Percentiles rank a stretch among this genome's conserved stretches.
These are phyloP conservation scores for Glomeris maerens DNA, from an alignment of 1,140 invertebrate genomes.

Conservation along the genomic window DNA sequence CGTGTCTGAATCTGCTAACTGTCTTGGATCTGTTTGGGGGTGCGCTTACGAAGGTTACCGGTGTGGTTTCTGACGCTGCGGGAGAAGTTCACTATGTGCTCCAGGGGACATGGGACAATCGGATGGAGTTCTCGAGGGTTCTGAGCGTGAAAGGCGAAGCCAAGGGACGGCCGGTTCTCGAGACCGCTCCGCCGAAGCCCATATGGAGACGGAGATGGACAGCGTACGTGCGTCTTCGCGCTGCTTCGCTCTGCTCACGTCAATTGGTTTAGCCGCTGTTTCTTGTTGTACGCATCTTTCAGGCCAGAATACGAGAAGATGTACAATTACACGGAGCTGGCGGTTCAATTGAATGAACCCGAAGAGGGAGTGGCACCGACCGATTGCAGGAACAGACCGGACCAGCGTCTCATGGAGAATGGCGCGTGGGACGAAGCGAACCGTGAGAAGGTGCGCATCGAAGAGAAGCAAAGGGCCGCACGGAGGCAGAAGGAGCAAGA, in stretches of 20 bases:
- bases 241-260: slow-evolving; percentile 2
- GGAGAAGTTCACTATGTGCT: slow-evolving; percentile 58
- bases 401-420: slow-evolving; percentile 95
- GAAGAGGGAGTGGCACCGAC: slow-evolving; percentile 89
- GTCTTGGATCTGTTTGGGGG: too few species aligned
- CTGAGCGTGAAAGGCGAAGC: slow-evolving; percentile 49
- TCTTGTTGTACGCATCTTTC: slow-evolving; percentile 19
- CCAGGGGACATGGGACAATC: slow-evolving; percentile 87
- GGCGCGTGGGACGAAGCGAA: slow-evolving; percentile 95
- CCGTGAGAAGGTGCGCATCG: slow-evolving; percentile 68
- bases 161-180: slow-evolving; percentile 70
- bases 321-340: slow-evolving; percentile 89
- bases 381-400: slow-evolving; percentile 81
- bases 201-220: slow-evolving; percentile 73
- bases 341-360: slow-evolving; percentile 88
- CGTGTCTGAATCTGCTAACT: slow-evolving; percentile 3
- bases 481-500: slow-evolving; percentile 58
- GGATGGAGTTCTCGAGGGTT: slow-evolving; percentile 87
- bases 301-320: slow-evolving; percentile 58
- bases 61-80: slow-evolving; percentile 45
- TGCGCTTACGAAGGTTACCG: slow-evolving; percentile 59
- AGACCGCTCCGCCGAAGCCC: slow-evolving; percentile 66
- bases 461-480: slow-evolving; percentile 81
- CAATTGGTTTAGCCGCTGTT: slow-evolving; percentile 1
- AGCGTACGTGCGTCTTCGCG: slow-evolving; percentile 47